A percentile compares a stretch with the other conserved stretches of the same genome.
These are phyloP conservation scores for Amphiprion ocellaris DNA, from an alignment of 2,113 vertebrate genomes.

Conservation along the genomic window DNA sequence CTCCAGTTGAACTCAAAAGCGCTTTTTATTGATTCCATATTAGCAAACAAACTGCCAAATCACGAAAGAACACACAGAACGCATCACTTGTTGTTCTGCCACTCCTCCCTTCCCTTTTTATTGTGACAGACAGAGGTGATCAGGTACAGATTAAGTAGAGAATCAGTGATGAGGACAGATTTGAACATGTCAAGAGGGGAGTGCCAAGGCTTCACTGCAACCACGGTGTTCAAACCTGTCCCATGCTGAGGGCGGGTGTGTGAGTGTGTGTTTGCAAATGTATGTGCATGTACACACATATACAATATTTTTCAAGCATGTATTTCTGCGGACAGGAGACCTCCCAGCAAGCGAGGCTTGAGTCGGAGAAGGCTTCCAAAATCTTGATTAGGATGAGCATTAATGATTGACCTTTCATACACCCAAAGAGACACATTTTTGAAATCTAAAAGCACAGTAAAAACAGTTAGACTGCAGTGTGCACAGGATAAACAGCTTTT, in stretches of 20 bases:
- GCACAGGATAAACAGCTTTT: no score
- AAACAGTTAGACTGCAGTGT: no score
- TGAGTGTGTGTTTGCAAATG: constrained; percentile 24
- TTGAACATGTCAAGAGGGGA: constrained; percentile 77
- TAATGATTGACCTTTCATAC: background rate
- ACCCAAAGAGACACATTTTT: no score
- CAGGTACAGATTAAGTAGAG: constrained; percentile 68
- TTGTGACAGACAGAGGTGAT: constrained; percentile 68
- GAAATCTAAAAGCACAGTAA: no score
- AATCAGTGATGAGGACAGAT: constrained; percentile 77
- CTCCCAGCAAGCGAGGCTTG: background rate
- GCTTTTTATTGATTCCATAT: background rate
- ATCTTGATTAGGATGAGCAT: background rate
- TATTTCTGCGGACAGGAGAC: constrained; percentile 7
- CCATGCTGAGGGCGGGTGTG: constrained; percentile 50
- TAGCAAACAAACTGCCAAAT: background rate
- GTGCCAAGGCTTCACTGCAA: constrained; percentile 64
- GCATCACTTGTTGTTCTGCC: constrained; percentile 1
- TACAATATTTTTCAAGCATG: constrained; percentile 23
- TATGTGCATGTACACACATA: constrained; percentile 36
- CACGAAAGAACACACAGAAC: constrained; percentile 6
- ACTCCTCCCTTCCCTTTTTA: constrained; percentile 46
- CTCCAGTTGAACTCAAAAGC: constrained; percentile 15
- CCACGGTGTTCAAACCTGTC: constrained; percentile 81
- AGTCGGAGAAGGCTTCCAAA: background rate